Evolutionary conservation across 35 echinoderm and acorn worm species (phyloP).

Genomic region (Ptychodera flava): DNA sequence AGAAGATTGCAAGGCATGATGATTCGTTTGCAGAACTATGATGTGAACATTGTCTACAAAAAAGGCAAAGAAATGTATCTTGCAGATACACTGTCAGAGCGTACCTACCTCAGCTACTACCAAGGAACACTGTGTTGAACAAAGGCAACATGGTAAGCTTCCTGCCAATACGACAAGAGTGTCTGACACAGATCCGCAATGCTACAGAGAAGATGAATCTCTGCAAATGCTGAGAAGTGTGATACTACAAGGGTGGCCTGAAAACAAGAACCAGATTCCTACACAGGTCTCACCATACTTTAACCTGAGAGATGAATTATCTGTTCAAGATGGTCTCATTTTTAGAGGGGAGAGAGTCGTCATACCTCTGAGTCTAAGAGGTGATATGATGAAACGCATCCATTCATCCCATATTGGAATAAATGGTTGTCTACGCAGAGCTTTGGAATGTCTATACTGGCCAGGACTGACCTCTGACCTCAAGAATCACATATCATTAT

Average conservation of each 20-base stretch:
- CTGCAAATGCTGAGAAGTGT: conserved; percentile 17
- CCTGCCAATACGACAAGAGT: too few species aligned
- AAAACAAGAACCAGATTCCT: conserved; percentile 27
- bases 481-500: background rate
- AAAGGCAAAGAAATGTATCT: conserved; percentile 35
- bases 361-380: conserved; percentile 19
- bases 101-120: too few species aligned
- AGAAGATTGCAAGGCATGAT: conserved; percentile 40
- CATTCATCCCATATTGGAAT: conserved; percentile 39
- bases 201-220: conserved; percentile 14
- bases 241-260: conserved; percentile 32
- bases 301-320: conserved; percentile 40
- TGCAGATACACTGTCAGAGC: conserved; percentile 43
- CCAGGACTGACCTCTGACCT: conserved; percentile 6
- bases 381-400: conserved; percentile 12
- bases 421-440: conserved; percentile 6
- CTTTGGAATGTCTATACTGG: conserved; percentile 21
- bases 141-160: too few species aligned
- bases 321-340: conserved; percentile 28
- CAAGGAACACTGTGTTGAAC: too few species aligned
- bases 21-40: conserved; percentile 28
- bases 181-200: too few species aligned
- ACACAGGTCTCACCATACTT: conserved; percentile 29
- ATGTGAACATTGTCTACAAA: conserved; percentile 23
- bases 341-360: conserved; percentile 25